Evolutionary conservation across 2,113 vertebrate genomes (phyloP).

Genomic region (Phrynosoma blainvillii): DNA sequence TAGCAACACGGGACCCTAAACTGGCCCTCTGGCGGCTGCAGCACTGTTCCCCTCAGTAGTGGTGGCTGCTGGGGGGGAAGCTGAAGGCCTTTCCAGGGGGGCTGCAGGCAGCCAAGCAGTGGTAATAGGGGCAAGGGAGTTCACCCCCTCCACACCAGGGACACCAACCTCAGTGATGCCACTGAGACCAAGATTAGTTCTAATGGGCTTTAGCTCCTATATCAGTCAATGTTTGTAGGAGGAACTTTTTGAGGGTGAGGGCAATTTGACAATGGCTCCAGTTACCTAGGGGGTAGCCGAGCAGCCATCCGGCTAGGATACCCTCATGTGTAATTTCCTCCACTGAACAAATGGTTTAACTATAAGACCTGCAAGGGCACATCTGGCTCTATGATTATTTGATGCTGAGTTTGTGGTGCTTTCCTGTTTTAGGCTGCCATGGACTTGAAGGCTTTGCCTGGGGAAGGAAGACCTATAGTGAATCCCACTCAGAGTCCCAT

Average conservation of each 20-base stretch:
- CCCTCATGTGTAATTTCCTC: background rate
- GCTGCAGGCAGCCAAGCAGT: too few species aligned
- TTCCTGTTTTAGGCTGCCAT: background rate
- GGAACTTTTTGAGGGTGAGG: background rate
- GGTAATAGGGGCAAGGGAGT: too few species aligned
- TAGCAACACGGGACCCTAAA: too few species aligned
- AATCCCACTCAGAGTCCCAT: background rate
- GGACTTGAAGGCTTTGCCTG: background rate
- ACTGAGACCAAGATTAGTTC: background rate
- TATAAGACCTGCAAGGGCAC: background rate
- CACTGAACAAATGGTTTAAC: background rate
- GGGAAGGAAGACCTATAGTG: background rate
- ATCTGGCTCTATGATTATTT: background rate
- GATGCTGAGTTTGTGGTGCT: background rate
- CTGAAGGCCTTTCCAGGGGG: too few species aligned
- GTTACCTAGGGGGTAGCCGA: background rate
- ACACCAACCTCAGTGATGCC: too few species aligned
- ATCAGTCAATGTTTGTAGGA: background rate
- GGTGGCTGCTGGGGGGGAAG: too few species aligned
- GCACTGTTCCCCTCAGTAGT: too few species aligned
- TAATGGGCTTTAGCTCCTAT: background rate
- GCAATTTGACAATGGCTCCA: background rate
- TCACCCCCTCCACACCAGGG: background rate
- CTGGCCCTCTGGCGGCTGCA: too few species aligned
- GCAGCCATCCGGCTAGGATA: background rate